phyloP scores from a whole-genome alignment of 2,113 vertebrate species.

The Grammomys dolichurus region DNA sequence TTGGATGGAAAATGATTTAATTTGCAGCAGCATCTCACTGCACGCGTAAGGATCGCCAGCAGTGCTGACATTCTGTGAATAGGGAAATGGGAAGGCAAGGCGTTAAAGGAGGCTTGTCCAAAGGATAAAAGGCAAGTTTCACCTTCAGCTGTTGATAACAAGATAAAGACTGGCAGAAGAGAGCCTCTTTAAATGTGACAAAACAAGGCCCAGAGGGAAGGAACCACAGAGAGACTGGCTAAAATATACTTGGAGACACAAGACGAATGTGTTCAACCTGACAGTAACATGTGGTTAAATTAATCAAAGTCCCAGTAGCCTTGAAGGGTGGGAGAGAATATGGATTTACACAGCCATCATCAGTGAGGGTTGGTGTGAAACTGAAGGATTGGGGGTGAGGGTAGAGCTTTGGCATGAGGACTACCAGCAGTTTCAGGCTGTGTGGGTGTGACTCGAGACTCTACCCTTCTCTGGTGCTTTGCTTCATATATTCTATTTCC shows the following conservation, averaged over 20 bases:
- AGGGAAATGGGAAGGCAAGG: constrained; percentile 87
- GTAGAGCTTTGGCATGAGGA: neutral
- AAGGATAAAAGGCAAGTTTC: constrained; percentile 88
- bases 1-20: constrained; percentile 65
- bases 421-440: neutral
- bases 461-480: neutral
- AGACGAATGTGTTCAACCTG: constrained; percentile 93
- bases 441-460: neutral
- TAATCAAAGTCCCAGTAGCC: constrained; percentile 88
- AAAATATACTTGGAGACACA: constrained; percentile 90
- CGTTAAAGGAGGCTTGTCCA: constrained; percentile 81
- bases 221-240: constrained; percentile 91
- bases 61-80: constrained; percentile 84
- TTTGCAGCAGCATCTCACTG: constrained; percentile 58
- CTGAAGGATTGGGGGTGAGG: constrained; percentile 37
- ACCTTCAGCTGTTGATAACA: constrained; percentile 89
- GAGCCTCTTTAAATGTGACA: constrained; percentile 88
- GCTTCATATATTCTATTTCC: neutral
- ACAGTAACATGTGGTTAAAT: constrained; percentile 94
- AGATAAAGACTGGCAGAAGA: constrained; percentile 91
- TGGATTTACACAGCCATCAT: constrained; percentile 80
- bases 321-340: constrained; percentile 82
- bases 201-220: constrained; percentile 92
- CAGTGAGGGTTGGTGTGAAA: constrained; percentile 40
- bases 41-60: neutral